These are phyloP conservation scores for Rhinoptilus africanus DNA, from an alignment of 2,113 vertebrate genomes.

Conservation along the genomic window DNA sequence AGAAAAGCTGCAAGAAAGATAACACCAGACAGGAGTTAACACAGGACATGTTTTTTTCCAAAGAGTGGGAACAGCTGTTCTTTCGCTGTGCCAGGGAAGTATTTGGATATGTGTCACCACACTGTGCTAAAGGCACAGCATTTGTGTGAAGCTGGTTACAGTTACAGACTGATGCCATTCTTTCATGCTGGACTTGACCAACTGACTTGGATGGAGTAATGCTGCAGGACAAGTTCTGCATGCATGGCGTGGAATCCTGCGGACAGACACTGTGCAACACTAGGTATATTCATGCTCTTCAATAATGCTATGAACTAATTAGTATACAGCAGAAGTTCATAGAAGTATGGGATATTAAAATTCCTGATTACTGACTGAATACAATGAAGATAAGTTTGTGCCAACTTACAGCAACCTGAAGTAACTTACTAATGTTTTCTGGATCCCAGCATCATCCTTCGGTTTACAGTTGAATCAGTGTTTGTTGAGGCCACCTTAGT, in stretches of 20 bases:
- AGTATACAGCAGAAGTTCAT: not conserved
- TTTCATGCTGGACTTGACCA: not conserved
- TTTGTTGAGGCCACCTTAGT: not conserved
- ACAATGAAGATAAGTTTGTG: not conserved
- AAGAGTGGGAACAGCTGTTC: not conserved
- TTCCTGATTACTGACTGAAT: not conserved
- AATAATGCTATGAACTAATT: not conserved
- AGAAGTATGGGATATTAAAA: not conserved
- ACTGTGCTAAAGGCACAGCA: not conserved
- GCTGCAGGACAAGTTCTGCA: not conserved
- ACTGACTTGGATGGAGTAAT: not conserved
- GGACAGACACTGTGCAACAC: not conserved
- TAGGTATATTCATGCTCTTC: not conserved
- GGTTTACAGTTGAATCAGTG: not conserved
- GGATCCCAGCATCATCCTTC: not conserved
- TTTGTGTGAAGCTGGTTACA: not conserved
- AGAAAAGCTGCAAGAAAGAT: not conserved
- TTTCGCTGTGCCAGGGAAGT: not conserved
- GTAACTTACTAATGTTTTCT: not conserved
- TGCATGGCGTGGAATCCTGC: not conserved
- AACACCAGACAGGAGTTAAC: not conserved
- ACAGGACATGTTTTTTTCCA: not conserved
- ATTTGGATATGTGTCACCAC: not conserved
- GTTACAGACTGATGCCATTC: not conserved
- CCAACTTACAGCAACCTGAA: not conserved